A percentile compares a stretch with the other conserved stretches of the same genome.
Evolutionary conservation across 2,113 vertebrate species (phyloP).

Genomic region (Chaetodon trifascialis): DNA sequence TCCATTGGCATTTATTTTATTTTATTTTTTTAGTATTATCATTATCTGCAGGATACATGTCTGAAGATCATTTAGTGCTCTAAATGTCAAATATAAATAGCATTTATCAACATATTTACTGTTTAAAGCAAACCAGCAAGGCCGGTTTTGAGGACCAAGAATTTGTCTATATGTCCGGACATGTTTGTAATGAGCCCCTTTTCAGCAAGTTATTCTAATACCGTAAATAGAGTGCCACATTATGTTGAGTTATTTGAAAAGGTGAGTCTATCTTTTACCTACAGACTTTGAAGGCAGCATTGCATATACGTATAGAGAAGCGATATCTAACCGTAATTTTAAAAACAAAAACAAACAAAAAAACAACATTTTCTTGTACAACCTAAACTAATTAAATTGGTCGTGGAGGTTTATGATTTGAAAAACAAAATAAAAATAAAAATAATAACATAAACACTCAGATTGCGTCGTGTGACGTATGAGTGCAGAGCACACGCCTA

Average conservation of each 20-base stretch:
- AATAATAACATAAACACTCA: neutral
- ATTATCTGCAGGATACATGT: neutral
- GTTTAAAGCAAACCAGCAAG: neutral
- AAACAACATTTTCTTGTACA: neutral
- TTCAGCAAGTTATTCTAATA: neutral
- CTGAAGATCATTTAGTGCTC: neutral
- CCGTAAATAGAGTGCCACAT: neutral
- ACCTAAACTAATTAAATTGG: rapidly evolving
- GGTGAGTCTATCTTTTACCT: rapidly evolving
- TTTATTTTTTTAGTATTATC: neutral
- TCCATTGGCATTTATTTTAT: neutral
- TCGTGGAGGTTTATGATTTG: neutral
- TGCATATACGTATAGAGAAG: no score
- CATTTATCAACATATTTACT: neutral
- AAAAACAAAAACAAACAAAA: no score
- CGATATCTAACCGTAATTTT: neutral
- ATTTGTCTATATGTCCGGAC: neutral
- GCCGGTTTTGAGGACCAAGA: neutral
- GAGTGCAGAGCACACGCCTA: slow-evolving; percentile 46
- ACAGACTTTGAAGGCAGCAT: slow-evolving; percentile 23
- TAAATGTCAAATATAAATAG: neutral
- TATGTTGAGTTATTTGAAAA: neutral
- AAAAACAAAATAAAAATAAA: neutral
- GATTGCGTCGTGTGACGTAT: slow-evolving; percentile 36
- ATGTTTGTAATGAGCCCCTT: neutral